These are phyloP conservation scores for Channa argus DNA, from an alignment of 2,113 vertebrate genomes.

Conservation along the genomic window DNA sequence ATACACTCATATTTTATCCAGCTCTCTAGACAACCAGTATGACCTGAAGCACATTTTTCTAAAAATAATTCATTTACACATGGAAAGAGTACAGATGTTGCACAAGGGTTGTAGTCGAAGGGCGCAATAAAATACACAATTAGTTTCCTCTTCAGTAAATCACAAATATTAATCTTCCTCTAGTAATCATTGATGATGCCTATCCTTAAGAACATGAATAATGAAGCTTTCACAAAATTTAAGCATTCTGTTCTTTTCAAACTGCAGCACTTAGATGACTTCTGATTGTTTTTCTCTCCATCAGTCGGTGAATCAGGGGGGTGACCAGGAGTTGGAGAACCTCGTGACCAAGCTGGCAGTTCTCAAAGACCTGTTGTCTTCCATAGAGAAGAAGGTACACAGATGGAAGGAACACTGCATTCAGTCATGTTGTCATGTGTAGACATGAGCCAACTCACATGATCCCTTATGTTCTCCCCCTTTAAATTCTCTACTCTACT, in stretches of 20 bases:
- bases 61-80: no score
- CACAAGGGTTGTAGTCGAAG: no score
- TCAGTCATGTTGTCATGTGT: slow-evolving; percentile 25
- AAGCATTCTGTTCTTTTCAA: not conserved
- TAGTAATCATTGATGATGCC: no score
- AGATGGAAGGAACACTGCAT: not conserved
- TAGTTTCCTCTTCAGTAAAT: no score
- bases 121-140: no score
- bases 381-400: slow-evolving; percentile 94
- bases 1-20: no score
- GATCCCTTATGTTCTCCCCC: not conserved
- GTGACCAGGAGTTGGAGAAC: slow-evolving; percentile 94
- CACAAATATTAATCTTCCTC: no score
- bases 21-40: no score
- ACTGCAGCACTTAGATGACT: not conserved
- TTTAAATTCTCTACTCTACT: not conserved
- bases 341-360: slow-evolving; percentile 94
- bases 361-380: slow-evolving; percentile 93
- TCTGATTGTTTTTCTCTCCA: slow-evolving; percentile 6
- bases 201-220: no score
- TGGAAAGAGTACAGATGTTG: no score
- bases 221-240: no score
- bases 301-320: slow-evolving; percentile 88
- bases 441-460: slow-evolving; percentile 9
- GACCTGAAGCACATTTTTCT: no score